Base-by-base conservation (phyloP, 2,797 vertebrate genomes). In the Pipistrellus nathusii region DNA sequence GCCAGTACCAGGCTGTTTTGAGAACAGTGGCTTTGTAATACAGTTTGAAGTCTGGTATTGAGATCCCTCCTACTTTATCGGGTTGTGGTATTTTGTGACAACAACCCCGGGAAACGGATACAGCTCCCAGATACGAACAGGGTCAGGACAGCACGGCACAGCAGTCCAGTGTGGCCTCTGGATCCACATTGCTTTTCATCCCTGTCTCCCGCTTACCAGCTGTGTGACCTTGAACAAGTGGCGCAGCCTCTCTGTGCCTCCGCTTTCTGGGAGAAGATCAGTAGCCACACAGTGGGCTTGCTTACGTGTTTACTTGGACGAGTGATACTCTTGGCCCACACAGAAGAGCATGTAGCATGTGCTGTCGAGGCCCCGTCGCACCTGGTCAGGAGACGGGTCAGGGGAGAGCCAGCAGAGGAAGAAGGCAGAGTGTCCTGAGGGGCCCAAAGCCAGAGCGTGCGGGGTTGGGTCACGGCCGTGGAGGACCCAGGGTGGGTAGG, bases 131-230 rank as follows among this genome's bases (percentile, higher is more conserved):
- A 6, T 0, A 10, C 46, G 10, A 8, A 41, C 2, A 30, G 62
- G 59, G 5, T 9, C 62, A 8, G n/a, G 25, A 15, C 0, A 12
- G 53, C 2, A 0, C 0, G 12, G 53, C 2, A 0, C 0, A 6
- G 23, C 0, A 6, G 46, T 2, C 59, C 14, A 0, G 1, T 2
- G 21, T 14, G 64, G 13, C 82, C n/a, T 20, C 30, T 9, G n/a
- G 23, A 6, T 27, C 44, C 10, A 0, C 14, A 13, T 30, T 5
- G 68, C 35, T 76, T 53, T 62, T 32, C 5, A 32, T 3, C 41
- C 68, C 69, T 0, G 48, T 2, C n/a, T 62, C 51, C 51, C 9
- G 0, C 3, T 72, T 48, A 6, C 51, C 46, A 3, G 59, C 53
- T 55, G 75, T 72, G 80, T 38, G 84, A 53, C 55, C 59, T 76